These are phyloP conservation scores for Alloscopus bannaensis DNA, from an alignment of 2,888 invertebrate genomes.

Conservation along the genomic window DNA sequence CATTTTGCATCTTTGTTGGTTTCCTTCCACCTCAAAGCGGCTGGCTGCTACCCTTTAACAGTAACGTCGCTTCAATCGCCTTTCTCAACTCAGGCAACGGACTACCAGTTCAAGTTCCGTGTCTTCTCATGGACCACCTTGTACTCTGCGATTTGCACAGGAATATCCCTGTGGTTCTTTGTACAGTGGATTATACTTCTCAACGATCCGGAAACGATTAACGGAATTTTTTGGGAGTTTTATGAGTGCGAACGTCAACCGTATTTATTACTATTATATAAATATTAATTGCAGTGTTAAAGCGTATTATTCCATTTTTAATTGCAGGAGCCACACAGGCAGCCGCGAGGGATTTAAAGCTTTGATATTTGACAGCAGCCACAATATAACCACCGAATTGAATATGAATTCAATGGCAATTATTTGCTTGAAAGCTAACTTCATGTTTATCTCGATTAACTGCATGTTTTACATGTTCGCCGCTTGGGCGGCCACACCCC, in stretches of 20 bases:
- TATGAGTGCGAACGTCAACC: no score
- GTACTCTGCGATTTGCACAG: not conserved
- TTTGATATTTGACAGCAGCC: no score
- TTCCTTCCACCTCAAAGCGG: no score
- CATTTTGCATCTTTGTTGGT: no score
- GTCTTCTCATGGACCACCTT: constrained; percentile 18
- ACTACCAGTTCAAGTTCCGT: constrained; percentile 20
- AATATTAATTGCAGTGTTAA: no score
- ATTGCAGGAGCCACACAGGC: no score
- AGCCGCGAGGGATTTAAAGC: no score
- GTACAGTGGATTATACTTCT: constrained; percentile 3
- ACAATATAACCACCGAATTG: not conserved
- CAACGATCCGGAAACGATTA: not conserved
- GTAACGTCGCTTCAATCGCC: no score
- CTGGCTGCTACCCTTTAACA: no score
- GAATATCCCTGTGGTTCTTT: not conserved
- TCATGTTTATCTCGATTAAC: constrained; percentile 11
- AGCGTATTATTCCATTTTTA: no score
- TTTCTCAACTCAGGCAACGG: not conserved
- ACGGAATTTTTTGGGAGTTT: constrained; percentile 8
- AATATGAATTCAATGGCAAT: not conserved
- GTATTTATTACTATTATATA: no score
- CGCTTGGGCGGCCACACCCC: not conserved
- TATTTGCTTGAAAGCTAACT: not conserved
- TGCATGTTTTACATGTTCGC: not conserved